phyloP scores from a whole-genome alignment of 2,888 invertebrate genomes.

The Schizaphis graminum region DNA sequence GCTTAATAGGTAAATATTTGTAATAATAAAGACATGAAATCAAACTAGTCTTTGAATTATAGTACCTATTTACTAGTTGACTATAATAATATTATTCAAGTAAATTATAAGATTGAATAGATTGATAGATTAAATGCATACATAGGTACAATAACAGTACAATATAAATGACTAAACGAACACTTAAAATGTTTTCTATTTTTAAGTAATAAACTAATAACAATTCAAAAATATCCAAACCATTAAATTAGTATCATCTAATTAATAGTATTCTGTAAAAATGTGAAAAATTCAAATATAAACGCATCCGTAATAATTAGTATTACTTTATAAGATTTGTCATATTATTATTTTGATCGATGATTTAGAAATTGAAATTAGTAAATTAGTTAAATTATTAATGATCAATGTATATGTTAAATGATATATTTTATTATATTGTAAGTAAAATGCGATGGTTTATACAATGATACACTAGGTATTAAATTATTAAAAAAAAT shows the following conservation, averaged over 20 bases:
- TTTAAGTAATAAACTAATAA: background rate
- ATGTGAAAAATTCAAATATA: background rate
- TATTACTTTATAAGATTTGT: background rate
- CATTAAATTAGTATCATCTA: background rate
- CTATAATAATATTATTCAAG: background rate
- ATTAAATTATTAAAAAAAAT: background rate
- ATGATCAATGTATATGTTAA: background rate
- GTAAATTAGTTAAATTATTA: background rate
- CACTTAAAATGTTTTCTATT: background rate
- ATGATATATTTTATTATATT: background rate
- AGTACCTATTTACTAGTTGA: background rate
- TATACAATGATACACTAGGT: background rate
- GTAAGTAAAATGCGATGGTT: background rate
- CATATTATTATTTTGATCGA: background rate
- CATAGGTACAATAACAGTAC: too few species aligned
- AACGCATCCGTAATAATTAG: background rate
- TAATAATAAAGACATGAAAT: background rate
- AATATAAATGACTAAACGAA: background rate
- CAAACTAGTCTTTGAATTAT: background rate
- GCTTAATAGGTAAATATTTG: background rate
- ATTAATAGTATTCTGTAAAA: background rate
- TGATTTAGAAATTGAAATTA: background rate
- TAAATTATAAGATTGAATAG: background rate
- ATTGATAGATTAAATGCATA: background rate
- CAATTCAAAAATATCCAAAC: background rate